Evolutionary conservation across 1,140 invertebrate species (phyloP).

Genomic region (Sogatella furcifera): DNA sequence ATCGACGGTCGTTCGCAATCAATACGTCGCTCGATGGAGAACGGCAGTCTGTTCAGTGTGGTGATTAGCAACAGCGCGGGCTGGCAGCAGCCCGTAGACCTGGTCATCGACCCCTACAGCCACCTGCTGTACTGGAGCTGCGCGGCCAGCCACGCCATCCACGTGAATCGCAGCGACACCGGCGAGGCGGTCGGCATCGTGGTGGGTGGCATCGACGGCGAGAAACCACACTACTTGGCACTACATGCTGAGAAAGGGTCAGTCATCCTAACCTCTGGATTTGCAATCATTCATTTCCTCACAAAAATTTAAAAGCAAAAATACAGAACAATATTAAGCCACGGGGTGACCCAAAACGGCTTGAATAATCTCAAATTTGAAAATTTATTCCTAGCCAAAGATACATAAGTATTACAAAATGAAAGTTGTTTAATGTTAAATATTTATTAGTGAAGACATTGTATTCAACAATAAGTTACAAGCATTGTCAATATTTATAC

Average conservation of each 20-base stretch:
- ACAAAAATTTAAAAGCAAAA: no score
- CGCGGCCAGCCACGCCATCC: slow-evolving; percentile 69
- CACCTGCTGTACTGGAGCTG: slow-evolving; percentile 82
- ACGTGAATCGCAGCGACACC: slow-evolving; percentile 65
- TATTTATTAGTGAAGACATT: no score
- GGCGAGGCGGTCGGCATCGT: slow-evolving; percentile 58
- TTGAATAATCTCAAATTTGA: no score
- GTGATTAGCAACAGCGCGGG: slow-evolving; percentile 40
- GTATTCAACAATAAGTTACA: no score
- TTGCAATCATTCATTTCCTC: no score
- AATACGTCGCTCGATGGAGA: slow-evolving; percentile 57
- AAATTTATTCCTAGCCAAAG: no score
- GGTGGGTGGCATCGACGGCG: slow-evolving; percentile 50
- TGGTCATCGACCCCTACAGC: slow-evolving; percentile 75
- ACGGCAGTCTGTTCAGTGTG: slow-evolving; percentile 48
- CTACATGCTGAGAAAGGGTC: slow-evolving; percentile 67
- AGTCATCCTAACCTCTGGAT: slow-evolving; percentile 63
- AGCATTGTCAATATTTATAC: no score
- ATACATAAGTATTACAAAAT: no score
- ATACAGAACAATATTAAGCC: no score
- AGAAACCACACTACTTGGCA: slow-evolving; percentile 71
- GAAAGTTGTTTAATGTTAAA: no score
- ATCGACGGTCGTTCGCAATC: slow-evolving; percentile 68
- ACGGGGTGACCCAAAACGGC: no score
- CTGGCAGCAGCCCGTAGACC: slow-evolving; percentile 54